Conservation (phyloP, 2,113 vertebrate genomes). For the Acanthochromis polyacanthus region DNA sequence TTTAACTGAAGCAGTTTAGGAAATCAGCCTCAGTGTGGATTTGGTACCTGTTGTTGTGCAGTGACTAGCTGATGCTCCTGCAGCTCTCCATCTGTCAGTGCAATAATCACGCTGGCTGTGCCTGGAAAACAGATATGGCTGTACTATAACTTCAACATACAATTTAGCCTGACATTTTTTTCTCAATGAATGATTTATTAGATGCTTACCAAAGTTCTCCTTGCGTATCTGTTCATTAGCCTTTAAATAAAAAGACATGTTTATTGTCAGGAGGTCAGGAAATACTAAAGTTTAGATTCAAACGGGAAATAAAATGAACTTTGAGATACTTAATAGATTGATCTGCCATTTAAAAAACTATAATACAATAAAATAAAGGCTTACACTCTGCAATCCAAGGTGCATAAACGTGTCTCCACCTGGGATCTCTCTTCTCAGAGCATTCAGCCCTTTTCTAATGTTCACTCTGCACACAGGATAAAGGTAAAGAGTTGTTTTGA, state of each 20-base stretch:
- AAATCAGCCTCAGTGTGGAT: background rate
- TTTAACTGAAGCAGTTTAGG: background rate
- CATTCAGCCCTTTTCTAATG: slow-evolving; percentile 87
- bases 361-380: background rate
- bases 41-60: slow-evolving; percentile 87
- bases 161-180: background rate
- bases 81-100: slow-evolving; percentile 88
- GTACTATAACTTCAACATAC: background rate
- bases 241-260: slow-evolving; percentile 78
- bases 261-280: slow-evolving; percentile 16
- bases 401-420: slow-evolving; percentile 91
- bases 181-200: background rate
- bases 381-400: slow-evolving; percentile 85
- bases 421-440: slow-evolving; percentile 86
- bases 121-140: slow-evolving; percentile 62
- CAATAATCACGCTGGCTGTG: slow-evolving; percentile 90
- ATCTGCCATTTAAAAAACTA: background rate
- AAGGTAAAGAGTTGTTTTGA: background rate
- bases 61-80: slow-evolving; percentile 82
- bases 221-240: slow-evolving; percentile 91
- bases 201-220: slow-evolving; percentile 85
- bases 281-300: background rate
- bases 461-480: slow-evolving; percentile 80
- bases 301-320: background rate
- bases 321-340: background rate